A percentile compares a stretch with the other conserved stretches of the same genome.
These are phyloP conservation scores for Lagodon rhomboides DNA, from an alignment of 2,797 vertebrate genomes.

Conservation along the genomic window DNA sequence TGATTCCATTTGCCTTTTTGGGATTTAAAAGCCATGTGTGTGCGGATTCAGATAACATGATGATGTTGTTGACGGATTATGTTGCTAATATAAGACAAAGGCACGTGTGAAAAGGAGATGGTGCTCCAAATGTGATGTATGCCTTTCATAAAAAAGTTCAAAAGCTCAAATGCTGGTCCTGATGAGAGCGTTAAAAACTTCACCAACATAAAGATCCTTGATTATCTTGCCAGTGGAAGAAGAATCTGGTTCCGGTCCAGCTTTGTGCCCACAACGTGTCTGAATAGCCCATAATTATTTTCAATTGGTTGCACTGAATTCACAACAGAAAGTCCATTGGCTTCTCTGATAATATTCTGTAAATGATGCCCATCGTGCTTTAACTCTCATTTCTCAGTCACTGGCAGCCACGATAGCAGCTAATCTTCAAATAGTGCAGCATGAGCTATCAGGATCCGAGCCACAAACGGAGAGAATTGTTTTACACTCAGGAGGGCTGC, in stretches of 20 bases:
- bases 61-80: not conserved
- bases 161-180: not conserved
- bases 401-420: slow-evolving; percentile 27
- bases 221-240: slow-evolving; percentile 1
- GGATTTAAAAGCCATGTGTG: not conserved
- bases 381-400: slow-evolving; percentile 33
- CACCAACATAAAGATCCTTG: not conserved
- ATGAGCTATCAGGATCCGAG: slow-evolving; percentile 17
- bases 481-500: slow-evolving; percentile 42
- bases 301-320: slow-evolving; percentile 33
- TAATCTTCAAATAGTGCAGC: slow-evolving; percentile 46
- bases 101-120: not conserved
- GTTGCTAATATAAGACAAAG: not conserved
- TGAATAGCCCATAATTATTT: slow-evolving; percentile 33
- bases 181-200: not conserved
- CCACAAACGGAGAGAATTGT: slow-evolving; percentile 38
- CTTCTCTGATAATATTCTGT: slow-evolving; percentile 36
- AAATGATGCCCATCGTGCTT: slow-evolving; percentile 32
- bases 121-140: not conserved
- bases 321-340: slow-evolving; percentile 43
- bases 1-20: not conserved
- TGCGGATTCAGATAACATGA: not conserved
- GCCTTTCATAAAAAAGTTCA: not conserved
- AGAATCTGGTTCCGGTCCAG: slow-evolving; percentile 8
- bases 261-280: slow-evolving; percentile 11